Evolutionary conservation across 2,797 vertebrate genomes (phyloP), one percentile per base, ranked within the genome.

Genomic region (Enteromius afrohamiltoni): DNA sequence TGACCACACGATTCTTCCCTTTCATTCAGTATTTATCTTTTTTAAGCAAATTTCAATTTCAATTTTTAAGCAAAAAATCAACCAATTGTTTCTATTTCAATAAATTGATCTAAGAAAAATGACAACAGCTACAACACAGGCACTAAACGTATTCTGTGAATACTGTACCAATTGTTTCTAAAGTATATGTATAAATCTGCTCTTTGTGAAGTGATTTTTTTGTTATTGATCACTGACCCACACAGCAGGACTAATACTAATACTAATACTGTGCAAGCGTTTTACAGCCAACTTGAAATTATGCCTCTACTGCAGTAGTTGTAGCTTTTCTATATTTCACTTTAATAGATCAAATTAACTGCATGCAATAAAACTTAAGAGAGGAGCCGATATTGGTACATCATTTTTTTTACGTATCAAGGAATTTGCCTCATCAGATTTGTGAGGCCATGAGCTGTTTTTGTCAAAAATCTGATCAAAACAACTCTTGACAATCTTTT

Each of bases 251-350:
- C 92, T 86, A 90, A 94, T 94, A 95, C 95, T 95, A 91, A 90
- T 93, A 95, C 91, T 86, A 90, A 94, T 94, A 95, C 95, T 95
- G 94, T 95, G 95, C 94, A 94, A 93, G 62, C 23, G 23, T 67
- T 77, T 58, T 53, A 77, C 81, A 69, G 73, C 47, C 73, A 77
- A 70, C 49, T 77, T 77, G 62, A 83, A 83, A 76, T 82, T 67
- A 76, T 67, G 60, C 81, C 62, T 76, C 62, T 26, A 42, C 29
- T 34, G 17, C 60, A 68, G 81, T 83, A 51, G 81, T 83, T 83
- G 81, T 83, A 82, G 79, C 60, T 88, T 70, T 87, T 76, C 40
- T 76, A 67, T 45, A 78, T 87, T 89, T 84, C 31, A 86, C 67
- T 83, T 71, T 65, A 79, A 77, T 31, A 86, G 58, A 84, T 87